Conservation (phyloP, 2,113 vertebrate genomes). For the Phodopus roborovskii region DNA sequence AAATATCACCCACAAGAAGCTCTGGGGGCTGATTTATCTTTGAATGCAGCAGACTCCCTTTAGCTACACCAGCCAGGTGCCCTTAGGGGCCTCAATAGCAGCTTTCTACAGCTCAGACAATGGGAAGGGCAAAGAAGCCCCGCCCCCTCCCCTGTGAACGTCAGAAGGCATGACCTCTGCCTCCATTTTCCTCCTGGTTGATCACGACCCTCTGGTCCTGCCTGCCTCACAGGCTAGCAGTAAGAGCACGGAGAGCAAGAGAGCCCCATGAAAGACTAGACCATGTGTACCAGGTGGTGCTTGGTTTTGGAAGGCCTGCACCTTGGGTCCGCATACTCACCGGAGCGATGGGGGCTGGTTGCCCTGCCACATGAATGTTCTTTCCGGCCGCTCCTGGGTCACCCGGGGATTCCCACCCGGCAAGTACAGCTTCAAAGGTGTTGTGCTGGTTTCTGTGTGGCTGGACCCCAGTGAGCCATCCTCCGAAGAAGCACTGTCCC, state of each 20-base stretch:
- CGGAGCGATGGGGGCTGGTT: conserved; percentile 69
- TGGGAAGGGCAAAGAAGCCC: no score
- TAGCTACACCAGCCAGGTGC: rapidly evolving
- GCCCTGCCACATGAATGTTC: conserved; percentile 56
- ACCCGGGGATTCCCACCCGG: conserved; percentile 61
- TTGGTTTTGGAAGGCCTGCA: not conserved
- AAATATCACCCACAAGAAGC: not conserved
- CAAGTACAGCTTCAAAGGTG: conserved; percentile 42
- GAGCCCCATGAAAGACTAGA: not conserved
- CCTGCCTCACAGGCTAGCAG: not conserved
- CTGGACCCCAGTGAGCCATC: not conserved
- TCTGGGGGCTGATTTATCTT: not conserved
- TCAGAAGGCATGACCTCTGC: not conserved
- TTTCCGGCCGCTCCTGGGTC: conserved; percentile 80
- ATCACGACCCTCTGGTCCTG: not conserved
- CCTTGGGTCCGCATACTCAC: conserved; percentile 73
- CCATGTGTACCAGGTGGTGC: not conserved
- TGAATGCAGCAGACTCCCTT: not conserved
- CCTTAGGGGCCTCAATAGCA: not conserved
- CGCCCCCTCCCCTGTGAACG: not conserved
- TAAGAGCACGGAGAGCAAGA: not conserved
- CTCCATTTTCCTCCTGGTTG: not conserved
- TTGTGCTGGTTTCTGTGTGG: conserved; percentile 56
- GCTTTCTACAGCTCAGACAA: not conserved
- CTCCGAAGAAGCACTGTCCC: conserved; percentile 39